Percentiles rank a stretch among this genome's conserved stretches.
Conservation (phyloP, 2,113 vertebrate species). For the Tupaia tana region DNA sequence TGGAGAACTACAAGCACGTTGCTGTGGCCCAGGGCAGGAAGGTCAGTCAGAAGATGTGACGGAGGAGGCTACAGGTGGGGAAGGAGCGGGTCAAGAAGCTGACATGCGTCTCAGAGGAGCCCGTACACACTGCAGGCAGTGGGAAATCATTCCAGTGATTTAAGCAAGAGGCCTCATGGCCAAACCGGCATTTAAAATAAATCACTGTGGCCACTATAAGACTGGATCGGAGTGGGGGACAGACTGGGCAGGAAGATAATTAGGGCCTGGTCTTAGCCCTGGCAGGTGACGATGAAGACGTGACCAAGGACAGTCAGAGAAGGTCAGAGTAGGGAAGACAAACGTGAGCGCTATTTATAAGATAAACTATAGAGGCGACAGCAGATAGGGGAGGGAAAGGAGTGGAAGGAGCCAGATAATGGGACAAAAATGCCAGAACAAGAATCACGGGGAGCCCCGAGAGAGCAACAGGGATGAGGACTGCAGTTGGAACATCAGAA, state of each 20-base stretch:
- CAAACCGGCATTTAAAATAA: conserved; percentile 1
- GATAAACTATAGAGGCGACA: neutral
- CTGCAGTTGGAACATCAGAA: rapidly evolving
- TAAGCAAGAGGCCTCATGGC: neutral
- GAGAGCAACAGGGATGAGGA: neutral
- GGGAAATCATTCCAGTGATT: neutral
- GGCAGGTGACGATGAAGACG: neutral
- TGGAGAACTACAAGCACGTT: neutral
- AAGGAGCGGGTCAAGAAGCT: neutral
- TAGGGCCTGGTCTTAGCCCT: neutral
- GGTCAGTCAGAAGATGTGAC: rapidly evolving
- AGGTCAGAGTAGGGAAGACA: neutral
- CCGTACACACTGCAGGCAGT: rapidly evolving
- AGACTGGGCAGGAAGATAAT: neutral
- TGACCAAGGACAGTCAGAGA: neutral
- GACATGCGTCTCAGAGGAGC: neutral
- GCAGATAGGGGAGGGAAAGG: neutral
- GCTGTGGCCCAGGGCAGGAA: rapidly evolving
- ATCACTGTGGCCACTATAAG: neutral
- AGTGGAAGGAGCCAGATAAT: neutral
- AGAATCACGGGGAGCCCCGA: no score
- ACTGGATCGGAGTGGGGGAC: neutral
- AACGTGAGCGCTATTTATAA: neutral
- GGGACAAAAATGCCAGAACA: no score
- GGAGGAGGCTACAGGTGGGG: no score